Evolutionary conservation across 2,888 invertebrate genomes (phyloP).

Genomic region (Colletes collaris): DNA sequence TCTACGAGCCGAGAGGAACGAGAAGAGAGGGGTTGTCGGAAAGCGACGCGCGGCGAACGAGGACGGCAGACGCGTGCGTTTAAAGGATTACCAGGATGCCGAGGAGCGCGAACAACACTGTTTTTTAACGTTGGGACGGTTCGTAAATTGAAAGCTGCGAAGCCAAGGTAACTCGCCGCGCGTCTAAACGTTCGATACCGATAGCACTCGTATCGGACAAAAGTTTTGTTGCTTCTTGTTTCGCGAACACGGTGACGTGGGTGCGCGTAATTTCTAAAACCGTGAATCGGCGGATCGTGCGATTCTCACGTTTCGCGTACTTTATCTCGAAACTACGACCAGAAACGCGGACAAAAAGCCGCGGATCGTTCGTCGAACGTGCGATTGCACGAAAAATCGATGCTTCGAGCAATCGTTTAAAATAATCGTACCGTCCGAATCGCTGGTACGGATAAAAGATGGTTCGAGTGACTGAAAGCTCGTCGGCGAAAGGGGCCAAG

Average conservation of each 20-base stretch:
- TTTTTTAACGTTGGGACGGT: background rate
- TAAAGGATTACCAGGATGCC: constrained; percentile 2
- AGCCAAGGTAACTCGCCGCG: background rate
- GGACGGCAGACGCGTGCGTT: background rate
- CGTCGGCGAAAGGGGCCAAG: constrained; percentile 1
- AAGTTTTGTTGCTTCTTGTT: no score
- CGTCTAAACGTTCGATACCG: background rate
- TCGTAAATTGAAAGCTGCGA: constrained; percentile 17
- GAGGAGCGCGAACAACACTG: background rate
- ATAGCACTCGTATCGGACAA: background rate
- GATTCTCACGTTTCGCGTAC: constrained; percentile 25
- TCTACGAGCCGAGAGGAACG: constrained; percentile 48
- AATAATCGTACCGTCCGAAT: constrained; percentile 16
- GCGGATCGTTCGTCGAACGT: constrained; percentile 27
- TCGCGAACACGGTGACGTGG: background rate
- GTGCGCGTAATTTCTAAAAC: constrained; percentile 31
- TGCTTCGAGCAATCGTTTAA: constrained; percentile 7
- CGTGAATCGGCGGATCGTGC: constrained; percentile 22
- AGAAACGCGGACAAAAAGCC: constrained; percentile 11
- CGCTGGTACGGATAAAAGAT: constrained; percentile 1
- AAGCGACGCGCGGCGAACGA: background rate
- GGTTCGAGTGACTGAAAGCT: background rate
- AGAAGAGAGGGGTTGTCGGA: background rate
- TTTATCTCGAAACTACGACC: constrained; percentile 11
- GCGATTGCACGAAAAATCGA: constrained; percentile 14